Evolutionary conservation across 2,797 vertebrate species (phyloP).

Genomic region (Squalus acanthias): DNA sequence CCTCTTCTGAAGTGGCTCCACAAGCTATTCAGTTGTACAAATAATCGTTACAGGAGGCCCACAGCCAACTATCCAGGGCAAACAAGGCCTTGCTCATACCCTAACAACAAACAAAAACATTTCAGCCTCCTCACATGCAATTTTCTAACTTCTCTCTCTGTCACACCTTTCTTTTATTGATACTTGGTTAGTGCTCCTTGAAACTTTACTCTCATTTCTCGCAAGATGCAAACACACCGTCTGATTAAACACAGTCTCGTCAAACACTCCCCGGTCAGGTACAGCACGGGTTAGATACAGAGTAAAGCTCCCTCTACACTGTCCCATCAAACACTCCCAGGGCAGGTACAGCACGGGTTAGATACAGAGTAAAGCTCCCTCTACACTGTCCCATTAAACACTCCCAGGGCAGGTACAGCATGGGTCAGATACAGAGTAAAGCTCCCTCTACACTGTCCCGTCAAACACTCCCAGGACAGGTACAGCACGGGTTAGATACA

Average conservation of each 20-base stretch:
- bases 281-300: too few species aligned
- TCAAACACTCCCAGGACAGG: too few species aligned
- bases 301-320: too few species aligned
- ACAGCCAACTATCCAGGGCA: neutral
- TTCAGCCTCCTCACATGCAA: neutral
- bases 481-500: too few species aligned
- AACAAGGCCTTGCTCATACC: neutral
- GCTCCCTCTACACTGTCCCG: too few species aligned
- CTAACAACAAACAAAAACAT: neutral
- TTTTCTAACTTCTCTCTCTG: neutral
- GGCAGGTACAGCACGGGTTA: too few species aligned
- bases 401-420: too few species aligned
- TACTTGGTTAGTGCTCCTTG: neutral
- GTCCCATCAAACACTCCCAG: too few species aligned
- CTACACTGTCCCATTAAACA: too few species aligned
- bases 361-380: too few species aligned
- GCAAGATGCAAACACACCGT: neutral
- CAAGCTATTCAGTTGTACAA: neutral
- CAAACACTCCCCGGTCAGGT: too few species aligned
- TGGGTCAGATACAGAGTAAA: too few species aligned
- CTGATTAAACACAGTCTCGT: neutral
- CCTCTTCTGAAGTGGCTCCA: neutral
- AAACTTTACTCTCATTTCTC: neutral
- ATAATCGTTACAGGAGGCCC: neutral
- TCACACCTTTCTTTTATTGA: neutral